Conservation (phyloP, 1,140 invertebrate genomes). For the Chymomyza costata region DNA sequence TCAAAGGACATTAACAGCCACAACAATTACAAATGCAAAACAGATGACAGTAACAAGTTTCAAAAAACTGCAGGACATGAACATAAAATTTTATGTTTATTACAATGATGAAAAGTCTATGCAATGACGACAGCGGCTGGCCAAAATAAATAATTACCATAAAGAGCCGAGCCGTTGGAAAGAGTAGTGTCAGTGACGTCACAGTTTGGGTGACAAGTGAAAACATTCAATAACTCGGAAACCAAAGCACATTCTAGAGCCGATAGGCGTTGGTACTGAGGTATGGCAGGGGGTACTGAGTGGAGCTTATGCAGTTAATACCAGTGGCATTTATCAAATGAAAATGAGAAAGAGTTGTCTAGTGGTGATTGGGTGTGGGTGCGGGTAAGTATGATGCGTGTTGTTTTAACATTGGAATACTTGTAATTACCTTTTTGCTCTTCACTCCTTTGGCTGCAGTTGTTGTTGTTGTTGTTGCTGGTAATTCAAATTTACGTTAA, state of each 20-base stretch:
- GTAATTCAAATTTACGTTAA: conserved; percentile 74
- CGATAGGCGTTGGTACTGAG: conserved; percentile 17
- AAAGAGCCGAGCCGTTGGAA: conserved; percentile 40
- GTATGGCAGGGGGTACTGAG: conserved; percentile 24
- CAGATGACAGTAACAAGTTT: conserved; percentile 18
- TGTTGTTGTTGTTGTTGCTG: conserved; percentile 28
- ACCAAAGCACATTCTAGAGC: neutral
- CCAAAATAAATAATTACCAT: conserved; percentile 73
- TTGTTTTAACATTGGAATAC: conserved; percentile 40
- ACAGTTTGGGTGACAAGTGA: conserved; percentile 27
- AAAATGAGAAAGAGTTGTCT: conserved; percentile 13
- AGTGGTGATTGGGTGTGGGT: neutral
- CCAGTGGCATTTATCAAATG: conserved; percentile 65
- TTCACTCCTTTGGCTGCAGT: conserved; percentile 1
- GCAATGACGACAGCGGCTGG: conserved; percentile 47
- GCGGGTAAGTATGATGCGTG: conserved; percentile 18
- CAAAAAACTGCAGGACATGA: conserved; percentile 50
- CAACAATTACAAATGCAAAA: conserved; percentile 41
- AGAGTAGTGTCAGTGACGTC: conserved; percentile 14
- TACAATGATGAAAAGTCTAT: conserved; percentile 59
- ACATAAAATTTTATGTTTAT: conserved; percentile 73
- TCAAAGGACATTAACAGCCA: conserved; percentile 13
- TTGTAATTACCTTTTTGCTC: conserved; percentile 57
- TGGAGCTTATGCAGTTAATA: conserved; percentile 48
- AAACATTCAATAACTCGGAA: neutral